Evolutionary conservation across 1,140 invertebrate species (phyloP).

Genomic region (Patella vulgata): DNA sequence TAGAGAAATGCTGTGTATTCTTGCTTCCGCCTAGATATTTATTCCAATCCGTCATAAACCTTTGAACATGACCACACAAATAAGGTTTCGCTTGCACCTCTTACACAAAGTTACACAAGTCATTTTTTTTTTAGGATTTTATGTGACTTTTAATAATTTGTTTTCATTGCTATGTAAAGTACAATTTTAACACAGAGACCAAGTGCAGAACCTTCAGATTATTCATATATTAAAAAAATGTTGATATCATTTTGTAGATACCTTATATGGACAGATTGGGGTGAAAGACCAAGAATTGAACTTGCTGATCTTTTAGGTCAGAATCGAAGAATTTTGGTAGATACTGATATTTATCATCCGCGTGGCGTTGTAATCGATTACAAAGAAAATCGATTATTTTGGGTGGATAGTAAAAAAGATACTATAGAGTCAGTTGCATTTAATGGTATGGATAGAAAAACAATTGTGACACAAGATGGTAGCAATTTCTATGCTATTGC

Average conservation of each 20-base stretch:
- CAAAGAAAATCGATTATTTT: constrained; percentile 91
- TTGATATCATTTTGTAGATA: constrained; percentile 33
- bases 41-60: no score
- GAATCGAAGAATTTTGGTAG: constrained; percentile 77
- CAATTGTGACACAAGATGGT: constrained; percentile 37
- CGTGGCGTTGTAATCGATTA: constrained; percentile 95
- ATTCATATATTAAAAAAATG: no score
- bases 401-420: constrained; percentile 92
- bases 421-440: constrained; percentile 91
- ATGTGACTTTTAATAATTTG: no score
- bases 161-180: no score
- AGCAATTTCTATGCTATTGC: constrained; percentile 53
- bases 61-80: no score
- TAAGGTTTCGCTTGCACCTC: no score
- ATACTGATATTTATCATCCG: constrained; percentile 83
- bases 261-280: constrained; percentile 79
- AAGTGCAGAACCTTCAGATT: no score
- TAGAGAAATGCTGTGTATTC: no score
- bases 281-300: constrained; percentile 89
- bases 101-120: no score
- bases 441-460: constrained; percentile 72
- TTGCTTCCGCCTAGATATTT: no score
- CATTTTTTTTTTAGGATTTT: no score
- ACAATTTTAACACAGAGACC: no score
- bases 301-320: constrained; percentile 87